Conservation (phyloP, 2,113 vertebrate species). For the Sula dactylatra region DNA sequence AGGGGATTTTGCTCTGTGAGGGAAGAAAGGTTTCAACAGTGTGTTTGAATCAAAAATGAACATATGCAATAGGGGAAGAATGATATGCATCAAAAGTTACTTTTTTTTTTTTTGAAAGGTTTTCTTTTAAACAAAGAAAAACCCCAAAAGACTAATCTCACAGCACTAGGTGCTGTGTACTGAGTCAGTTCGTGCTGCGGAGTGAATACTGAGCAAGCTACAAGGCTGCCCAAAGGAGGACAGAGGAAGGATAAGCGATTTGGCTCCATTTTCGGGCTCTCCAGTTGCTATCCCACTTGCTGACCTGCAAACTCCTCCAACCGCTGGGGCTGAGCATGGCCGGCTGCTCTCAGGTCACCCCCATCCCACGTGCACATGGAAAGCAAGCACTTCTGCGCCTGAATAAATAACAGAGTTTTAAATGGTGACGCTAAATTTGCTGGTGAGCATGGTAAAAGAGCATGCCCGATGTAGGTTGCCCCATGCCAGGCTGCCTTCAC, state of each 20-base stretch:
- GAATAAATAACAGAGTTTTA: neutral
- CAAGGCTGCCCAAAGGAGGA: neutral
- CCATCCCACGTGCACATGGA: rapidly evolving
- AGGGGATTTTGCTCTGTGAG: neutral
- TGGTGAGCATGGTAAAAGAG: neutral
- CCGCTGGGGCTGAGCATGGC: rapidly evolving
- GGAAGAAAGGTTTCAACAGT: constrained; percentile 5
- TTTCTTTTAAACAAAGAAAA: constrained; percentile 20
- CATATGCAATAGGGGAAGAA: constrained; percentile 34
- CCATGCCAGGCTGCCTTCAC: neutral
- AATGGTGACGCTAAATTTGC: neutral
- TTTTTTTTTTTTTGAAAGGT: neutral
- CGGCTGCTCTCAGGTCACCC: neutral
- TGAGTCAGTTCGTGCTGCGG: neutral
- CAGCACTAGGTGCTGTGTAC: neutral
- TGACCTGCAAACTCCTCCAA: neutral
- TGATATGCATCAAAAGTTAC: constrained; percentile 3
- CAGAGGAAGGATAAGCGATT: neutral
- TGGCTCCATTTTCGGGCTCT: neutral
- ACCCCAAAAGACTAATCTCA: neutral
- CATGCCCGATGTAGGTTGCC: rapidly evolving
- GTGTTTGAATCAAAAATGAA: constrained; percentile 46
- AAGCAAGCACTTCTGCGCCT: neutral
- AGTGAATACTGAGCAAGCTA: neutral
- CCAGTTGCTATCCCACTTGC: neutral